Base-by-base conservation (phyloP, 1,140 invertebrate species). In the Teleogryllus occipitalis region DNA sequence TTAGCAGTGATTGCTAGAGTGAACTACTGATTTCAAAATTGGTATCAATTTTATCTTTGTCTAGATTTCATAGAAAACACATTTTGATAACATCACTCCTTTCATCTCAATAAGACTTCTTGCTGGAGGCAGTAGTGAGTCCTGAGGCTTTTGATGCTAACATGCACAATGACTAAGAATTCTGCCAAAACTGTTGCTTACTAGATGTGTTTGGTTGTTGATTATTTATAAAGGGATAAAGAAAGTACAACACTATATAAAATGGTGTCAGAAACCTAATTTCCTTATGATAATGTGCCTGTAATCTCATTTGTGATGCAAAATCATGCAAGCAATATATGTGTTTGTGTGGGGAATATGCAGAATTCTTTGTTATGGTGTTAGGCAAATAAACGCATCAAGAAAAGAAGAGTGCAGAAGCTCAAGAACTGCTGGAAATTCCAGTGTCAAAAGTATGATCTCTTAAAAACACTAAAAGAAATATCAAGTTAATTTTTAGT, bases 331-430 rank as follows among this genome's bases (percentile, higher is more conserved):
- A 65, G 54, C 54, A 65, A 65, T 65, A 65, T 65, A 18, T 7
- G 18, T 65, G 54, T 65, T 65, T 65, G 54, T 65, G 18, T 65
- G 54, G 10, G 18, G 18, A 10, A 14, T 10, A 10, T 65, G 54
- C 54, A 65, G 54, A 65, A 65, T 65, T 65, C 54, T 65, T 65
- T 65, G 54, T 65, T 65, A 65, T 65, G 18, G 54, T 65, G 54
- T 39, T 39, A 39, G 27, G 5, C 1, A 65, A 65, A 65, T 65
- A 18, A 65, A 7, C 10, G 54, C 10, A 65, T 65, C 54, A 65
- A 65, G 54, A 65, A 39, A 65, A 65, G 54, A 65, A 65, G 54
- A 65, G 54, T 65, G 10, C 18, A 18, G 18, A 14, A 65, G 54
- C 54, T 65, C 54, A 65, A 65, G 54, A 65, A 65, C 18, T 65